Base-by-base conservation (phyloP, 2,113 vertebrate species). In the Excalfactoria chinensis region DNA sequence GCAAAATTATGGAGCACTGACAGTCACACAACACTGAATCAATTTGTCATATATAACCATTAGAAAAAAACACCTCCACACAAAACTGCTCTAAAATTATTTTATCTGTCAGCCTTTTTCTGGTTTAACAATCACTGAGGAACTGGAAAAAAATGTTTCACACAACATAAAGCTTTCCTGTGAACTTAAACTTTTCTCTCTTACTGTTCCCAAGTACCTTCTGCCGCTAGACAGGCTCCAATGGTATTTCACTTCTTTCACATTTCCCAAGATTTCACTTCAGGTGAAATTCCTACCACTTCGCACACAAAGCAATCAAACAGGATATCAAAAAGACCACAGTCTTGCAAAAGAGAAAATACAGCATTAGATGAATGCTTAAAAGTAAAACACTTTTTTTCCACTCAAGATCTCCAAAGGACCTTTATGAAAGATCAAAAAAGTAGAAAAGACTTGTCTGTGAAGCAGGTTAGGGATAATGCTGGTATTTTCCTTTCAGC, bases 51-150 rank as follows among this genome's bases (percentile, higher is more conserved):
- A 30, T 12, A 76, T 67, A 76, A 48, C 43, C 67, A 78, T 74
- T 25, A 93, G 88, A 84, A 11, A 34, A 34, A 84, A 92, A 93
- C 41, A 40, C 80, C 62, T 69, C 62, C 81, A 85, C 70, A 70
- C 72, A 67, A 56, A 84, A 84, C 66, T 86, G 69, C 86, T 94
- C 72, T 51, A 56, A 82, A 69, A 22, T 66, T 82, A 25, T 75
- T 75, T 46, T 43, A 55, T 13, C 16, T 55, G 34, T 9, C 25
- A 28, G 19, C 34, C 26, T 22, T 46, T 30, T 51, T 67, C 35
- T 86, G 26, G 13, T 9, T 77, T 67, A 82, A 56, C 30, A 80
- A 53, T 60, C 19, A 66, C 34, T 43, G 19, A 56, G 4, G 11
- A 32, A 41, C 55, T 62, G 48, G 37, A 37, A 15, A 62, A 62